phyloP scores from a whole-genome alignment of 2,113 vertebrate species.

The Serinus canaria region DNA sequence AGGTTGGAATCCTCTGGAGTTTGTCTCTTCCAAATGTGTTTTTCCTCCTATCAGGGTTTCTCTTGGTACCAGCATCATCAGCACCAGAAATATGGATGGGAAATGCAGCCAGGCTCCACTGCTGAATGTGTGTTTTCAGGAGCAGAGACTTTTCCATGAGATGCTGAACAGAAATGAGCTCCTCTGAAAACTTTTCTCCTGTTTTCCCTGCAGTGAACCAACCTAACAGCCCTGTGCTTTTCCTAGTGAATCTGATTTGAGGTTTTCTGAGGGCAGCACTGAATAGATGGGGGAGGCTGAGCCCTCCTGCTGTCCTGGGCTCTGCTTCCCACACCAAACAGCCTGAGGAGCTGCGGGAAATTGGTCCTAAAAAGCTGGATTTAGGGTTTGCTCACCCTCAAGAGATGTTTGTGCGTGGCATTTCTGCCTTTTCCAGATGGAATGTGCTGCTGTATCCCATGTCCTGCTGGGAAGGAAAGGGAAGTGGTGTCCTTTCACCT shows the following conservation, averaged over 20 bases:
- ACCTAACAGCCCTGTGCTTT: not conserved
- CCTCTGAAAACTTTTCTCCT: not conserved
- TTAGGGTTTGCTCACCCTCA: not conserved
- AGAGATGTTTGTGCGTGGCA: accelerated
- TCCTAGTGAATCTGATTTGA: not conserved
- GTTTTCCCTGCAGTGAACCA: not conserved
- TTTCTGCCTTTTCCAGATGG: not conserved
- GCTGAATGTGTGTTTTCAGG: not conserved
- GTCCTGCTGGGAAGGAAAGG: not conserved
- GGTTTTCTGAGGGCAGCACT: not conserved
- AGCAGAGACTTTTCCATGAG: not conserved
- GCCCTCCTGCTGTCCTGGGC: not conserved
- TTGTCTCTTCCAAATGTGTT: not conserved
- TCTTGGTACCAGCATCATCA: not conserved
- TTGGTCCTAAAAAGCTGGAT: not conserved
- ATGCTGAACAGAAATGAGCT: not conserved
- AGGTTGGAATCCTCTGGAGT: not conserved
- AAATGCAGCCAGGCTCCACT: accelerated
- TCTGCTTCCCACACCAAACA: not conserved
- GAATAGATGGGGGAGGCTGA: not conserved
- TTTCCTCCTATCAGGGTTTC: not conserved
- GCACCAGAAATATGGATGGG: not conserved
- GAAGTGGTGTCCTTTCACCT: not conserved
- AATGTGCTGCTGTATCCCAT: accelerated
- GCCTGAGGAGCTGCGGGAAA: not conserved